These are phyloP conservation scores for Crotalus horridus DNA, from an alignment of 2,113 vertebrate genomes.

Conservation along the genomic window DNA sequence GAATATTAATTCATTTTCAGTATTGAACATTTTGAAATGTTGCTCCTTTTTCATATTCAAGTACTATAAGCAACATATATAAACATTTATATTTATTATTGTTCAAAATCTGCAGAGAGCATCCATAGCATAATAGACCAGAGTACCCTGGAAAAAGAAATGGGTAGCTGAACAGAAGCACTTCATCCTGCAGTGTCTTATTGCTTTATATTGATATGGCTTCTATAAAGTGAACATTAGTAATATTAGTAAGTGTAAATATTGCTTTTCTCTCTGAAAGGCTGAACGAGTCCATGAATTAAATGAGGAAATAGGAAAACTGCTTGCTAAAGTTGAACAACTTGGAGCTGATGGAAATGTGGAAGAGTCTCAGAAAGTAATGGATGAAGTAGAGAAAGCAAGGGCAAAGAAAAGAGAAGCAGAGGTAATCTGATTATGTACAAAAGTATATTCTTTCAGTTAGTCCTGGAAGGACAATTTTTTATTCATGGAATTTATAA, in stretches of 20 bases:
- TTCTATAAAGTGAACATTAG: slow-evolving; percentile 3
- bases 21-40: neutral
- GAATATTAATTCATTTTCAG: neutral
- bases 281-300: slow-evolving; percentile 96
- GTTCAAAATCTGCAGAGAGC: neutral
- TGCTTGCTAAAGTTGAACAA: slow-evolving; percentile 93
- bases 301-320: slow-evolving; percentile 98
- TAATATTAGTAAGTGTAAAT: neutral
- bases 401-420: slow-evolving; percentile 93
- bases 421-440: slow-evolving; percentile 75
- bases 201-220: neutral
- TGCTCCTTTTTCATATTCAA: neutral
- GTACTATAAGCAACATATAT: neutral
- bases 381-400: slow-evolving; percentile 98
- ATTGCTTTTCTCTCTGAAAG: slow-evolving; percentile 64
- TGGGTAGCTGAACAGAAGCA: neutral
- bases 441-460: neutral
- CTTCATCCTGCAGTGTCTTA: neutral
- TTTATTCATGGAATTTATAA: neutral
- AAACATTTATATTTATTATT: neutral
- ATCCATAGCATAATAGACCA: neutral
- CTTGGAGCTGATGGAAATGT: slow-evolving; percentile 96
- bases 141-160: neutral
- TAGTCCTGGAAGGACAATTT: neutral
- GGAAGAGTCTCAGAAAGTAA: slow-evolving; percentile 93